phyloP scores from a whole-genome alignment of 2,888 invertebrate genomes.

The Phengaris arion region DNA sequence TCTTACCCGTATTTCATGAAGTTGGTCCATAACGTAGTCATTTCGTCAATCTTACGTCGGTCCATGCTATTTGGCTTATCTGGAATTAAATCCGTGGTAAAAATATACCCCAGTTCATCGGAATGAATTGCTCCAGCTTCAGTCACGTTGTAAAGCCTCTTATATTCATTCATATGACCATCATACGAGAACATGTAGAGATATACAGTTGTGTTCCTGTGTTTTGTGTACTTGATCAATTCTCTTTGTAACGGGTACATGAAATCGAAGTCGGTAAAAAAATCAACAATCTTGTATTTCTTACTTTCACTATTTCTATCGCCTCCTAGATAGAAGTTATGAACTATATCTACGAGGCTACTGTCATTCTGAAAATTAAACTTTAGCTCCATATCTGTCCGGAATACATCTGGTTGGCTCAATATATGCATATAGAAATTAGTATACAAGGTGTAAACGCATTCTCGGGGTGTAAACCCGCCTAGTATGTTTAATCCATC shows the following conservation, averaged over 20 bases:
- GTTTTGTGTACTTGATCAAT: conserved; percentile 5
- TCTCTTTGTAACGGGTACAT: background rate
- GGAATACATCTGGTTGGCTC: background rate
- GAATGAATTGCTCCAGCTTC: too few species aligned
- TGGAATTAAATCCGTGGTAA: too few species aligned
- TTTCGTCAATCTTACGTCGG: too few species aligned
- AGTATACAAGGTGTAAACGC: background rate
- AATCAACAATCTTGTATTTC: conserved; percentile 8
- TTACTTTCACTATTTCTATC: background rate
- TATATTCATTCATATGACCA: background rate
- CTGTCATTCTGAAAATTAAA: conserved; percentile 9
- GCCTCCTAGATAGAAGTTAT: conserved; percentile 2
- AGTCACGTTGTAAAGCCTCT: too few species aligned
- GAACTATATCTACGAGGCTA: background rate
- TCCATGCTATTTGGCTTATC: too few species aligned
- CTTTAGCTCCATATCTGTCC: background rate
- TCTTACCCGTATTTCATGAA: background rate
- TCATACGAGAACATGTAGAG: conserved; percentile 2
- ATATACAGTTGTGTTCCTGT: background rate
- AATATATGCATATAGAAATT: background rate
- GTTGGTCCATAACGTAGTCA: too few species aligned
- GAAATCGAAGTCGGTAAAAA: background rate
- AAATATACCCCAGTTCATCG: too few species aligned
- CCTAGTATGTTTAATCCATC: background rate
- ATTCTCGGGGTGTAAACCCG: background rate